A percentile compares a stretch with the other conserved stretches of the same genome.
Conservation (phyloP, 2,888 invertebrate genomes). For the Heliconius cydno region DNA sequence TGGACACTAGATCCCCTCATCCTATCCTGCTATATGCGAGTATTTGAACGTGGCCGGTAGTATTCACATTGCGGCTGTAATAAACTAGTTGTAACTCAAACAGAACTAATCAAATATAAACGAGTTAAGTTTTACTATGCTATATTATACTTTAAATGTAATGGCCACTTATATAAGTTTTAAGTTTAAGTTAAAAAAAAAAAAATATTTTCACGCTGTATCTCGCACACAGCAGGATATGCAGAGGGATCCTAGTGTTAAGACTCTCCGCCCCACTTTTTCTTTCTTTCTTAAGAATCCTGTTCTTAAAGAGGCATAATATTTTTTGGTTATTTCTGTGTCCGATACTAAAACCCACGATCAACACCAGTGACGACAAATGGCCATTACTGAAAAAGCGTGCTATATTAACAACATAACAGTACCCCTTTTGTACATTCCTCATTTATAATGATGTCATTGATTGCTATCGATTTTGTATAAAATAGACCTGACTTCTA, state of each 20-base stretch:
- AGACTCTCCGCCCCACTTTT: too few species aligned
- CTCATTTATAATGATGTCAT: slow-evolving; percentile 23
- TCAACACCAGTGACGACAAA: not conserved
- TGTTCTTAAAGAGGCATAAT: not conserved
- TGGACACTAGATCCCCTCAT: not conserved
- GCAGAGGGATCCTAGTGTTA: too few species aligned
- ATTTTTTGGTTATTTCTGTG: not conserved
- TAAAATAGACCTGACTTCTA: not conserved
- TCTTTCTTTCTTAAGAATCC: not conserved
- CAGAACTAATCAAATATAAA: not conserved
- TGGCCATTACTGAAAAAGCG: not conserved
- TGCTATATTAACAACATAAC: slow-evolving; percentile 21
- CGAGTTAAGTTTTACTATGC: not conserved
- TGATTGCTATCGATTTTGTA: slow-evolving; percentile 13
- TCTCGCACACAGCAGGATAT: too few species aligned
- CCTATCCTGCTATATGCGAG: not conserved
- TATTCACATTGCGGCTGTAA: not conserved
- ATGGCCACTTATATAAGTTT: not conserved
- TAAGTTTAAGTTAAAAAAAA: too few species aligned
- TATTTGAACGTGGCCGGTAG: not conserved
- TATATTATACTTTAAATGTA: not conserved
- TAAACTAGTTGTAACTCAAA: not conserved
- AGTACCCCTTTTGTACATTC: slow-evolving; percentile 25
- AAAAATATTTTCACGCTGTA: too few species aligned
- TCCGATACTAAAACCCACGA: not conserved